Evolutionary conservation across 2,888 invertebrate species (phyloP).

Genomic region (Lepidocyrtinus sp.): DNA sequence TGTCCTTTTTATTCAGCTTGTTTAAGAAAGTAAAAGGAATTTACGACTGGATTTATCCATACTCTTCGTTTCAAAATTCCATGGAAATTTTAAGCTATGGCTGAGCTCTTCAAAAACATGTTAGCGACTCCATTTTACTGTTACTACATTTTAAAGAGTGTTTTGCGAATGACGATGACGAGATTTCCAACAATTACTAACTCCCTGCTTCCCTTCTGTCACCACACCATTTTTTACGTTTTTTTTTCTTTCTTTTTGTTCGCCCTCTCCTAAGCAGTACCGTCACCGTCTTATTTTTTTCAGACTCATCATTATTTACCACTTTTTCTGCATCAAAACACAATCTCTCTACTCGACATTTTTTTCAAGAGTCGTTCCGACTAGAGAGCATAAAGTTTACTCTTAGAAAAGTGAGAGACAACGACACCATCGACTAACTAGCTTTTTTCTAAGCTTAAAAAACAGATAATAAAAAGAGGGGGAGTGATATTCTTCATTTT

Average conservation of each 20-base stretch:
- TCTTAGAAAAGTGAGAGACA: constrained; percentile 41
- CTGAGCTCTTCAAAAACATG: constrained; percentile 62
- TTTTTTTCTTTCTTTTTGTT: constrained; percentile 23
- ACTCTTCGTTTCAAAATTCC: too few relatives aligned
- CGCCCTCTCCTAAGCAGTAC: neutral
- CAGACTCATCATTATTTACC: constrained; percentile 70
- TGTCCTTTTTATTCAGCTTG: too few relatives aligned
- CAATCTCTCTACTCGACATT: constrained; percentile 69
- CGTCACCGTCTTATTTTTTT: constrained; percentile 43
- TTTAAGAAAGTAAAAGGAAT: too few relatives aligned
- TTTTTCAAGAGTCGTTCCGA: constrained; percentile 41
- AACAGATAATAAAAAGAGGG: constrained; percentile 16
- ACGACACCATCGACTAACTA: constrained; percentile 44
- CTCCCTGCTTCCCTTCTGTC: constrained; percentile 66
- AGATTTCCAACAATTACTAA: constrained; percentile 56
- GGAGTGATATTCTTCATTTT: constrained; percentile 1
- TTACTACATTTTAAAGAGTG: constrained; percentile 43
- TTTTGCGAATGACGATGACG: constrained; percentile 36
- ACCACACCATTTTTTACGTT: constrained; percentile 65
- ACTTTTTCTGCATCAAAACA: constrained; percentile 70
- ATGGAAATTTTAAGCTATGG: too few relatives aligned
- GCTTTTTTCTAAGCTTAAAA: constrained; percentile 38
- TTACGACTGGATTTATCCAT: too few relatives aligned
- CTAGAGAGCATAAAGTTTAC: constrained; percentile 45
- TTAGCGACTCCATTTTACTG: constrained; percentile 60